phyloP scores from a whole-genome alignment of 2,113 vertebrate species.

The Microtus richardsoni region DNA sequence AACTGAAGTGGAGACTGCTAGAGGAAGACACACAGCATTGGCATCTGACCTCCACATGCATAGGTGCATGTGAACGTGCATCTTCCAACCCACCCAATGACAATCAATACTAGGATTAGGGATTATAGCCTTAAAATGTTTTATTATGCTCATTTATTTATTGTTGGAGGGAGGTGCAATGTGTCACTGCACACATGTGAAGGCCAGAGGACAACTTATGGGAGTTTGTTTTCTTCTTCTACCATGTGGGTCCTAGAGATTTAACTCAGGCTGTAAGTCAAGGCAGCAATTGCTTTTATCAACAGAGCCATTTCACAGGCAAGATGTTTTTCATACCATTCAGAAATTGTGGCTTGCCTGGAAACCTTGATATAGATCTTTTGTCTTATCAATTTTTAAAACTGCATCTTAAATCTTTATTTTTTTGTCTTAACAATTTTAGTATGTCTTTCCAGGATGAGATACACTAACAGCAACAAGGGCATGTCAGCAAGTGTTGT shows the following conservation, averaged over 20 bases:
- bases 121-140: not conserved
- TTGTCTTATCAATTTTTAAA: not conserved
- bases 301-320: not conserved
- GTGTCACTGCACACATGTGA: not conserved
- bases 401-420: not conserved
- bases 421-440: not conserved
- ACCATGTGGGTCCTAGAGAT: not conserved
- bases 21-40: not conserved
- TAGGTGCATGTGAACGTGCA: not conserved
- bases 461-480: not conserved
- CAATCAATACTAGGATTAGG: not conserved
- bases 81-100: not conserved
- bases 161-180: not conserved
- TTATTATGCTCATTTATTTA: not conserved
- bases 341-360: slow-evolving; percentile 2
- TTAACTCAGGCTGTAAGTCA: not conserved
- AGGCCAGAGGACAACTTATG: not conserved
- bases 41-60: not conserved
- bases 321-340: not conserved
- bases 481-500: not conserved
- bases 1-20: not conserved
- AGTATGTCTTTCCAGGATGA: not conserved
- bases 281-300: not conserved
- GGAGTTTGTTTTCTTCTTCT: not conserved
- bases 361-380: not conserved